A percentile compares a stretch with the other conserved stretches of the same genome.
Evolutionary conservation across 1,140 invertebrate genomes (phyloP).

Genomic region (Drosophila ambigua): DNA sequence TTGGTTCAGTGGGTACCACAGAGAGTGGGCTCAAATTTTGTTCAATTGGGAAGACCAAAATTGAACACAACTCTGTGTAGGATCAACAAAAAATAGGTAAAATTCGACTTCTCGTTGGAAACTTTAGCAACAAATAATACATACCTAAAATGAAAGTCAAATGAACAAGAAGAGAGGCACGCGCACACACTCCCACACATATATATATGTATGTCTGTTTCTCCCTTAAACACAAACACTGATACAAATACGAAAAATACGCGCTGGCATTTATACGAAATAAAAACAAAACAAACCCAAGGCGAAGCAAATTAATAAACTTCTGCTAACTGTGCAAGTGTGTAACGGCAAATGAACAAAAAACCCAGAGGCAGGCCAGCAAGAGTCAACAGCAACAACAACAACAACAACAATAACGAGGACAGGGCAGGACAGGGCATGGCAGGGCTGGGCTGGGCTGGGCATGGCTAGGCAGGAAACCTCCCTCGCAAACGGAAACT

Average conservation of each 20-base stretch:
- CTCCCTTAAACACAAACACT: conserved; percentile 2
- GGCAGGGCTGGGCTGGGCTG: no score
- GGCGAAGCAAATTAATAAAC: conserved; percentile 62
- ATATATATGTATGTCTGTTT: no score
- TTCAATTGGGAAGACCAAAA: no score
- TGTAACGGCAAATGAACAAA: conserved; percentile 22
- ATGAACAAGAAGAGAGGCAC: background rate
- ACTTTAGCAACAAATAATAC: background rate
- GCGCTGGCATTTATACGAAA: background rate
- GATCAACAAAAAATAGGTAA: no score
- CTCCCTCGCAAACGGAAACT: conserved; percentile 63
- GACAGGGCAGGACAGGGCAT: background rate
- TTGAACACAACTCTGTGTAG: no score
- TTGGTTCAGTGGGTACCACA: no score
- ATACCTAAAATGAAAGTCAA: no score
- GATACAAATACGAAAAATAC: conserved; percentile 5
- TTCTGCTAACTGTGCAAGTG: conserved; percentile 50
- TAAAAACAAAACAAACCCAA: conserved; percentile 28
- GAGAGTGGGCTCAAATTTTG: no score
- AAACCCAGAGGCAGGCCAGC: conserved; percentile 1
- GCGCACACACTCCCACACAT: conserved; percentile 4
- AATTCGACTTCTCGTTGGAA: background rate
- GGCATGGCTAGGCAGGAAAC: conserved; percentile 36
- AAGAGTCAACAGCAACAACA: conserved; percentile 11
- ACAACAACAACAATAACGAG: conserved; percentile 17